Percentiles rank a stretch among this genome's conserved stretches.
phyloP scores from a whole-genome alignment of 2,113 vertebrate genomes.

The Varanus komodoensis region DNA sequence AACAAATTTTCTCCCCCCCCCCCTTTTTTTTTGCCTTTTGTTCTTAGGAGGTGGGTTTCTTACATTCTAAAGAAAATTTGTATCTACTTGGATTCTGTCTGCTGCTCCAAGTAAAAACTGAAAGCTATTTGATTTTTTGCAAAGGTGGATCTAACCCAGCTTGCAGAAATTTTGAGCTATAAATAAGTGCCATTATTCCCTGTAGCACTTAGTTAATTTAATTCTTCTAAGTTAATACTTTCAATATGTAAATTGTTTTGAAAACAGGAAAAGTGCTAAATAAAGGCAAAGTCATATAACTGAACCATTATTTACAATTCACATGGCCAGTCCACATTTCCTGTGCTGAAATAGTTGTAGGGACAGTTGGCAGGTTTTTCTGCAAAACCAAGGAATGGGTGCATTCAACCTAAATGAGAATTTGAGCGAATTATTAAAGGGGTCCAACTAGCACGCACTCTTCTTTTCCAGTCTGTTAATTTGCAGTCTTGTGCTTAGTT shows the following conservation, averaged over 20 bases:
- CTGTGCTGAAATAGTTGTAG: not conserved
- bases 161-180: not conserved
- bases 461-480: conserved; percentile 13
- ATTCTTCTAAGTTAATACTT: not conserved
- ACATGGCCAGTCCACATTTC: not conserved
- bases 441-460: not conserved
- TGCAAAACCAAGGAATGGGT: not conserved
- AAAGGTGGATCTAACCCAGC: not conserved
- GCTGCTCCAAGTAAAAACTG: not conserved
- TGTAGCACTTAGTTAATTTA: not conserved
- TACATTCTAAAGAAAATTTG: conserved; percentile 45
- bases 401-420: not conserved
- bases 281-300: not conserved
- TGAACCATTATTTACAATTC: not conserved
- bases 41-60: conserved; percentile 44
- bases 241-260: not conserved
- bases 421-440: not conserved
- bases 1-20: too few relatives aligned
- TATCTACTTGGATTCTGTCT: not conserved
- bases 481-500: not conserved
- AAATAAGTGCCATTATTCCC: not conserved
- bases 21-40: not conserved
- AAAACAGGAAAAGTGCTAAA: not conserved
- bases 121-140: not conserved
- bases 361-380: not conserved